These are phyloP conservation scores for Cranoglanis bouderius DNA, from an alignment of 2,113 vertebrate species.

Conservation along the genomic window DNA sequence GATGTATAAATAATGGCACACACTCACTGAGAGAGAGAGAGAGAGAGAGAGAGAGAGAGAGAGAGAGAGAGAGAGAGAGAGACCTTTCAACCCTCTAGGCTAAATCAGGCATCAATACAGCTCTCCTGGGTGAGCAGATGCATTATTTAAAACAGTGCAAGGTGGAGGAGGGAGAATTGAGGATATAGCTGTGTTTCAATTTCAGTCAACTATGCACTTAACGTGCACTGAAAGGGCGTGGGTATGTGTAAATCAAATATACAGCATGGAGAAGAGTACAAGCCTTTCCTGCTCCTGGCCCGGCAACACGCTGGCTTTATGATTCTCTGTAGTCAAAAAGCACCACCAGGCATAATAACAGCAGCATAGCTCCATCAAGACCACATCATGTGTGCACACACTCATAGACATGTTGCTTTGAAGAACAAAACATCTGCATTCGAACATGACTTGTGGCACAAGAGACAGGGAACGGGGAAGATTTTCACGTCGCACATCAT, in stretches of 20 bases:
- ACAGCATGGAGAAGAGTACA: neutral
- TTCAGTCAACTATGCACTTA: constrained; percentile 50
- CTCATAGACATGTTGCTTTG: neutral
- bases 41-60: constrained; percentile 17
- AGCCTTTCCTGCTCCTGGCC: neutral
- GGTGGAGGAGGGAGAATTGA: constrained; percentile 32
- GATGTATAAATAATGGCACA: constrained; percentile 5
- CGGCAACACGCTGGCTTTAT: neutral
- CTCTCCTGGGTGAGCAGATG: constrained; percentile 48
- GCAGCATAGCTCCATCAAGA: constrained; percentile 17
- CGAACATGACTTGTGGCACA: constrained; percentile 13
- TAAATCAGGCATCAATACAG: constrained; percentile 46
- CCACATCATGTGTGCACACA: neutral
- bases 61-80: neutral
- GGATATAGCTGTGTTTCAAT: constrained; percentile 18
- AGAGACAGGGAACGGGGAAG: constrained; percentile 9
- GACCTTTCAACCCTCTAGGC: constrained; percentile 45
- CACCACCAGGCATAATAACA: constrained; percentile 5
- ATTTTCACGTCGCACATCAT: neutral
- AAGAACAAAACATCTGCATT: constrained; percentile 31
- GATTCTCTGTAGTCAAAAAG: constrained; percentile 7
- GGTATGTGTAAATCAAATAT: constrained; percentile 28
- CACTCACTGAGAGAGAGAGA: neutral
- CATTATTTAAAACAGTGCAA: constrained; percentile 56
- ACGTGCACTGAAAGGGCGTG: constrained; percentile 22